phyloP scores from a whole-genome alignment of 2,888 invertebrate genomes.

The Drosophila borealis region DNA sequence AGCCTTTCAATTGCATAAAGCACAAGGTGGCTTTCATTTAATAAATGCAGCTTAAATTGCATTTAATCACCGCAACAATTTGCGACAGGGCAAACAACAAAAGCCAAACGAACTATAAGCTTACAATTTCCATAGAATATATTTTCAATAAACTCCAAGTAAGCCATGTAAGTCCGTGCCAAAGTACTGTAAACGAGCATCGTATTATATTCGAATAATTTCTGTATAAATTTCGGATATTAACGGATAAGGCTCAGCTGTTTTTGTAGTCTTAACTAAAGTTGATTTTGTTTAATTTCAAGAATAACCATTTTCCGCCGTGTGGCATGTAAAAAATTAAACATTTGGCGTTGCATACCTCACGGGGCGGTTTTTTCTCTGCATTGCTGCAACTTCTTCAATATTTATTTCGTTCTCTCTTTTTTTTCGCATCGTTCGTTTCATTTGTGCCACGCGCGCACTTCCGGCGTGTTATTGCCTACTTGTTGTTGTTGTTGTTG shows the following conservation, averaged over 20 bases:
- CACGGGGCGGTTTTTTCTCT: conserved; percentile 27
- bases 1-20: conserved; percentile 47
- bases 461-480: conserved; percentile 74
- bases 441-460: conserved; percentile 68
- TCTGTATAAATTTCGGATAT: neutral
- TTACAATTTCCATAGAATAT: neutral
- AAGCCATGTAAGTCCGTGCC: neutral
- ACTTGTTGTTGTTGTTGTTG: conserved; percentile 30
- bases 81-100: conserved; percentile 25
- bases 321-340: conserved; percentile 16
- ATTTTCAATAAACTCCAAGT: neutral
- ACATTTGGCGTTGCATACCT: conserved; percentile 60
- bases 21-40: conserved; percentile 49
- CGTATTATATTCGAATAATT: no score
- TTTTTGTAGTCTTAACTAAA: neutral
- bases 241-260: no score
- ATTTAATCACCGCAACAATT: conserved; percentile 66
- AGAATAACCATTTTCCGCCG: neutral
- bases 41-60: conserved; percentile 69
- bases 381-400: conserved; percentile 47
- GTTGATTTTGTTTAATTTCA: neutral
- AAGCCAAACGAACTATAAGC: neutral
- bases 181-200: no score
- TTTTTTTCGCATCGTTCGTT: conserved; percentile 25
- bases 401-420: conserved; percentile 35